A percentile compares a stretch with the other conserved stretches of the same genome.
These are phyloP conservation scores for Enteromius paludinosus DNA, from an alignment of 2,797 vertebrate species.

Conservation along the genomic window DNA sequence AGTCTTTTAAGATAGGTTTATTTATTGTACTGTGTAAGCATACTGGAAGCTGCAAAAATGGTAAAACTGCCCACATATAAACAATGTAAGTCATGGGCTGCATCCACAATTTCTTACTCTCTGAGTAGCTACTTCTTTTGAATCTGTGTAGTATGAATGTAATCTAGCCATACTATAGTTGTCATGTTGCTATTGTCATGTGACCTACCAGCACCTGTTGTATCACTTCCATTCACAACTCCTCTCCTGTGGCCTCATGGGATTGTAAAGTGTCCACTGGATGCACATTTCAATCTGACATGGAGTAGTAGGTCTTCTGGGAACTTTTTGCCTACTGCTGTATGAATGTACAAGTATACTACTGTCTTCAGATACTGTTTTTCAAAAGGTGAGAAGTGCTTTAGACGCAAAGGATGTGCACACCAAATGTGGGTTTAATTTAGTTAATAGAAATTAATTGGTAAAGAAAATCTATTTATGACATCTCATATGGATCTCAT, in stretches of 20 bases:
- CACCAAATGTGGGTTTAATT: too few species aligned
- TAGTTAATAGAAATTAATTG: too few species aligned
- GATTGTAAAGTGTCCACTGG: neutral
- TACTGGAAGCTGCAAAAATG: neutral
- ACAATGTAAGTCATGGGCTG: too few species aligned
- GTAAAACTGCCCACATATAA: neutral
- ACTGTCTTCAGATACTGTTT: neutral
- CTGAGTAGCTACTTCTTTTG: neutral
- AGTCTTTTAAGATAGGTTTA: neutral
- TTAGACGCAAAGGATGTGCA: too few species aligned
- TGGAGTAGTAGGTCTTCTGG: neutral
- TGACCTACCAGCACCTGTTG: neutral
- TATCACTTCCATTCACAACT: neutral
- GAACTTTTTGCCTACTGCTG: neutral
- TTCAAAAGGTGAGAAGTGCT: too few species aligned
- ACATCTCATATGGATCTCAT: too few species aligned
- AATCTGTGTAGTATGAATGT: neutral
- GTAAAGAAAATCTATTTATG: too few species aligned
- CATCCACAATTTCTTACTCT: neutral
- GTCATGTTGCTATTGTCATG: neutral
- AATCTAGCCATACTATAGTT: neutral
- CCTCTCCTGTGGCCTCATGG: neutral
- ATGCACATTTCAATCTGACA: neutral
- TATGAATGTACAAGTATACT: neutral
- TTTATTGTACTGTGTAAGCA: neutral